Evolutionary conservation across 2,797 vertebrate genomes (phyloP).

Genomic region (Chanos chanos): DNA sequence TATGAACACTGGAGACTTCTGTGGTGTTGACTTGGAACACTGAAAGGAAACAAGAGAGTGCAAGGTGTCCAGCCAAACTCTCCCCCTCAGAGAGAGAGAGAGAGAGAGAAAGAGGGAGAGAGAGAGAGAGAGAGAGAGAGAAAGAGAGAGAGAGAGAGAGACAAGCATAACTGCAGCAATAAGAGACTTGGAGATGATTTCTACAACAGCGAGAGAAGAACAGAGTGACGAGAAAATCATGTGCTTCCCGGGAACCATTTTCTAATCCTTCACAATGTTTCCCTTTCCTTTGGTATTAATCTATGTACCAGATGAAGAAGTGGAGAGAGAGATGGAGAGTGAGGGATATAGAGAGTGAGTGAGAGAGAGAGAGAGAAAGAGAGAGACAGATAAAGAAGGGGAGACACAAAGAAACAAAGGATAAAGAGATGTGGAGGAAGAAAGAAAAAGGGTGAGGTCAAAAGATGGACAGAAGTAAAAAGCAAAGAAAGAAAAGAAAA

Average conservation of each 20-base stretch:
- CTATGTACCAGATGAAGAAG: conserved; percentile 46
- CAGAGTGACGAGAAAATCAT: conserved; percentile 63
- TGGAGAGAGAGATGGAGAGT: conserved; percentile 18
- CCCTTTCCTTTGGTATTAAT: conserved; percentile 42
- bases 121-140: conserved; percentile 18
- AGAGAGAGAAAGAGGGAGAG: not conserved
- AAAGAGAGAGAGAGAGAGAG: conserved; percentile 5
- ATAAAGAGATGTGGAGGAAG: conserved; percentile 7
- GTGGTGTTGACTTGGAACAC: too few relatives aligned
- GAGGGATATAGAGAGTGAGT: conserved; percentile 17
- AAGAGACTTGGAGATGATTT: not conserved
- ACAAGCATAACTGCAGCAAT: not conserved
- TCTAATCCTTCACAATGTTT: conserved; percentile 42
- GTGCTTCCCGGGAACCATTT: conserved; percentile 55
- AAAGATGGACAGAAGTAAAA: too few relatives aligned
- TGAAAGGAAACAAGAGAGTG: too few relatives aligned
- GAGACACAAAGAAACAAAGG: not conserved
- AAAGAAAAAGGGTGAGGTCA: not conserved
- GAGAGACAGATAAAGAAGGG: conserved; percentile 33
- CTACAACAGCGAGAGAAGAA: not conserved
- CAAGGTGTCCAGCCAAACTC: too few relatives aligned
- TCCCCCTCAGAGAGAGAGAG: not conserved
- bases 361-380: conserved; percentile 22
- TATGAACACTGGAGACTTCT: too few relatives aligned
- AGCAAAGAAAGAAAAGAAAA: not conserved